A percentile compares a stretch with the other conserved stretches of the same genome.
These are phyloP conservation scores for Leucopsar rothschildi DNA, from an alignment of 2,113 vertebrate species.

Conservation along the genomic window DNA sequence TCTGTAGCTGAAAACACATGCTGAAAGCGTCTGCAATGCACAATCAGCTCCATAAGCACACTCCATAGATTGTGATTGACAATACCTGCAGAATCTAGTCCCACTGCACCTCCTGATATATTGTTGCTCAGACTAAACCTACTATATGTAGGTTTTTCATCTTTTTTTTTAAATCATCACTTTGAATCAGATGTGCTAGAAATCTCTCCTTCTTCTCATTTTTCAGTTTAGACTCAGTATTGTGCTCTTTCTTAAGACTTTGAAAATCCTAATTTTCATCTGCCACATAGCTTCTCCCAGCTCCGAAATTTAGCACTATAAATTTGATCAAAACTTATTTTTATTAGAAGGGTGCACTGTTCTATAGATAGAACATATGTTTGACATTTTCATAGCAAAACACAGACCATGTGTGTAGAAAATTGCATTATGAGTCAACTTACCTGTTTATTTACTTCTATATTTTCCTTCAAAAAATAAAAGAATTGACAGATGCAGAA, in stretches of 20 bases:
- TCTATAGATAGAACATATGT: neutral
- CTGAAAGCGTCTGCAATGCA: neutral
- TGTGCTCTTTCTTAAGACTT: neutral
- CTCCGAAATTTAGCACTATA: neutral
- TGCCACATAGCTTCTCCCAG: neutral
- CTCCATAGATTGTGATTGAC: neutral
- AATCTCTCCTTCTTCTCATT: neutral
- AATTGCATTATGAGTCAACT: constrained; percentile 7
- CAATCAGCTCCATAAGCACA: neutral
- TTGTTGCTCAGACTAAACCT: neutral
- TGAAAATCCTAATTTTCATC: neutral
- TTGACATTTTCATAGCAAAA: constrained; percentile 16
- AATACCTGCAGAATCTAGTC: neutral
- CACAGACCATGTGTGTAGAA: neutral
- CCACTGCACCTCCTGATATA: neutral
- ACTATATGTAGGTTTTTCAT: neutral
- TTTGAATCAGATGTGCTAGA: neutral
- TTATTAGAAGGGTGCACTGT: neutral
- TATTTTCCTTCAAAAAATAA: neutral
- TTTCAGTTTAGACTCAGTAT: neutral
- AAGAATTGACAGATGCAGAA: neutral
- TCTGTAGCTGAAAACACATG: neutral
- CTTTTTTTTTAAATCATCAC: neutral
- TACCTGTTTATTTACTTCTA: constrained; percentile 28
- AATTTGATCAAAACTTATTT: neutral